A percentile compares a stretch with the other conserved stretches of the same genome.
These are phyloP conservation scores for Rhamphomyia laevipes DNA, from an alignment of 2,888 invertebrate species.

Conservation along the genomic window DNA sequence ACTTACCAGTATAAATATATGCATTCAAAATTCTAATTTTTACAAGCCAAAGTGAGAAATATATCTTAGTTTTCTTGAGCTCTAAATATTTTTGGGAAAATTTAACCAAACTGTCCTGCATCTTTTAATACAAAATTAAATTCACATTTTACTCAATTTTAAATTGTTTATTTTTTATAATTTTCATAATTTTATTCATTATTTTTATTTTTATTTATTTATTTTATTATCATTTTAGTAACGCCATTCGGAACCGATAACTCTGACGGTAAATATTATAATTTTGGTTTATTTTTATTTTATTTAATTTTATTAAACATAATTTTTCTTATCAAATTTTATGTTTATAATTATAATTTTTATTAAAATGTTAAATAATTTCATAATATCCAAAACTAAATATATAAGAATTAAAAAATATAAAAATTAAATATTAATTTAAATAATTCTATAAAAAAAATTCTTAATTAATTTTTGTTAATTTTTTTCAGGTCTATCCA, in stretches of 20 bases:
- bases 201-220: background rate
- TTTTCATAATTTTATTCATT: background rate
- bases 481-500: conserved; percentile 68
- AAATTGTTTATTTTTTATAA: background rate
- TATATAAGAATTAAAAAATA: too few relatives aligned
- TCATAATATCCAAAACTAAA: background rate
- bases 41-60: too few relatives aligned
- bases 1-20: too few relatives aligned
- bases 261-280: background rate
- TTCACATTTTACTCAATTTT: too few relatives aligned
- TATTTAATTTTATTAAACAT: background rate
- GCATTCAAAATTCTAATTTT: too few relatives aligned
- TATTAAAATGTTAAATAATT: background rate
- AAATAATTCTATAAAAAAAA: background rate
- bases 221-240: background rate
- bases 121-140: too few relatives aligned
- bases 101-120: too few relatives aligned
- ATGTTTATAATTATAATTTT: background rate
- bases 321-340: background rate
- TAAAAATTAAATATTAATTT: too few relatives aligned
- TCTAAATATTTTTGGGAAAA: too few relatives aligned
- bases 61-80: too few relatives aligned
- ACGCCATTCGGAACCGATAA: background rate
- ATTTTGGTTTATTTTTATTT: background rate
- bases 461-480: background rate